Evolutionary conservation across 2,797 vertebrate genomes (phyloP), one percentile per base, ranked within the genome.

Genomic region (Enteromius viviparus): DNA sequence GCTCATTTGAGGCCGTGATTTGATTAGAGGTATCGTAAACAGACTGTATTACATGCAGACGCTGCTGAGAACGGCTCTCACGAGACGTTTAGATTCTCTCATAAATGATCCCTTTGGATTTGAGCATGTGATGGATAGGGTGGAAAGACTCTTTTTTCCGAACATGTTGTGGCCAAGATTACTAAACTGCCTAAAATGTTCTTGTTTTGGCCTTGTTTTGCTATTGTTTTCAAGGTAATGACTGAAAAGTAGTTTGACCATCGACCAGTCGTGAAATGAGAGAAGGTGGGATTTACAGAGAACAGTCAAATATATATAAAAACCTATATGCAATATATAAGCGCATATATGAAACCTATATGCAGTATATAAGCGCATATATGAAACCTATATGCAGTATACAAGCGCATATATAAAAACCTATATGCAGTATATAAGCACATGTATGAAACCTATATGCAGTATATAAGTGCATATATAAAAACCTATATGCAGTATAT

Each of bases 21-120:
- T 82, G 71, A 74, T 81, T 65, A 69, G 64, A 64, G 14, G 76
- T 21, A 42, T 69, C 21, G 23, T 86, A 86, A 86, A 86, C 85
- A 86, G 81, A 42, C 51, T 45, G 64, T 75, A 64, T 69, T 71
- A 71, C 81, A 70, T 47, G 47, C 70, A 83, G 82, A 64, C 40
- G 8, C 23, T 1, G 40, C 15, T 21, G 32, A 82, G 53, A 78
- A 75, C 42, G 21, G 51, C 12, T 40, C 64, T 62, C 70, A 76
- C 26, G 21, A 68, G 40, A 66, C 81, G 47, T 81, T 75, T 69
- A 42, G 37, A 47, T 77, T 15, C 62, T 23, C 29, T 55, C 42
- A 47, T 76, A 72, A 66, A 68, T 78, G n/a, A 65, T 32, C 9
- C 58, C 40, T 32, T 53, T 60, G 32, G 23, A 47, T 70, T 62